phyloP scores from a whole-genome alignment of 2,888 invertebrate species.

The Meliscaeva auricollis region DNA sequence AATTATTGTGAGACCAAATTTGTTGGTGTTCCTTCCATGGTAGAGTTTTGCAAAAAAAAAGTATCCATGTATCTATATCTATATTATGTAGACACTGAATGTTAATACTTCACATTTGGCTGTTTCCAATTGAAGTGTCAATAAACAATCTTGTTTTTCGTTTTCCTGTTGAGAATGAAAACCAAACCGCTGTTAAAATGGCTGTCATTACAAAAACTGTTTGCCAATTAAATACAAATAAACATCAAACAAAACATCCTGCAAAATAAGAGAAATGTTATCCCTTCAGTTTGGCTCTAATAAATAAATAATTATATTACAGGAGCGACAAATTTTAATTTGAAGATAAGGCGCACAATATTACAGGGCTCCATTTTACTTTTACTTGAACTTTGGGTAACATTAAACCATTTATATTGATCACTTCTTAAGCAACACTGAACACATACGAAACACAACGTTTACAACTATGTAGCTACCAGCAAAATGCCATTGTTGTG shows the following conservation, averaged over 20 bases:
- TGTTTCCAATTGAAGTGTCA: background rate
- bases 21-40: too few relatives aligned
- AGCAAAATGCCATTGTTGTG: too few relatives aligned
- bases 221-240: constrained; percentile 55
- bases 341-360: background rate
- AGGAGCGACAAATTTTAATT: constrained; percentile 20
- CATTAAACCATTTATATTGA: too few relatives aligned
- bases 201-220: constrained; percentile 47
- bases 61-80: too few relatives aligned
- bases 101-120: constrained; percentile 11
- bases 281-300: constrained; percentile 7
- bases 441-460: too few relatives aligned
- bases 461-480: too few relatives aligned
- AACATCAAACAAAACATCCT: constrained; percentile 41
- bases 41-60: background rate
- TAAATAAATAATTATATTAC: background rate
- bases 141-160: background rate
- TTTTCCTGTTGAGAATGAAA: constrained; percentile 4
- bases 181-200: constrained; percentile 41
- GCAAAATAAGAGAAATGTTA: constrained; percentile 20
- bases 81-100: too few relatives aligned
- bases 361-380: background rate
- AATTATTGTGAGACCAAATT: too few relatives aligned
- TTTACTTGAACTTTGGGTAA: too few relatives aligned
- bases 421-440: too few relatives aligned